phyloP scores from a whole-genome alignment of 2,797 vertebrate genomes.

The Pelobates cultripes region DNA sequence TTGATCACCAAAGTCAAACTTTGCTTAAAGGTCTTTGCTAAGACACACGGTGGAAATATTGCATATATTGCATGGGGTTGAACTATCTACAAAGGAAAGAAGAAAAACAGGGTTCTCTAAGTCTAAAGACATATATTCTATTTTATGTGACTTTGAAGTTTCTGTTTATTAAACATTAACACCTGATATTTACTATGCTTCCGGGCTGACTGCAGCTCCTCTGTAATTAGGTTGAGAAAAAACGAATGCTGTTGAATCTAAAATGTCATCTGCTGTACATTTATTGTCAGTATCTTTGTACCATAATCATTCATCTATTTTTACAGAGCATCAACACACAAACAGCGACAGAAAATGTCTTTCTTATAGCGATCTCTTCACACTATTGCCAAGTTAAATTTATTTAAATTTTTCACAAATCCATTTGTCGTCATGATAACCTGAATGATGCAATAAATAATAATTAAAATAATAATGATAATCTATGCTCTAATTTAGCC shows the following conservation, averaged over 20 bases:
- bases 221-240: constrained; percentile 44
- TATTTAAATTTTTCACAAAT: no score
- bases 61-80: constrained; percentile 33
- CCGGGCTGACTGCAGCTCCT: constrained; percentile 18
- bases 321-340: not conserved
- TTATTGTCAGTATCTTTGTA: constrained; percentile 38
- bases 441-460: no score
- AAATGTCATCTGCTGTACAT: constrained; percentile 44
- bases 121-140: constrained; percentile 51
- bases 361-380: not conserved
- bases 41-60: constrained; percentile 43
- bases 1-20: constrained; percentile 43
- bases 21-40: constrained; percentile 30
- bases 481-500: no score
- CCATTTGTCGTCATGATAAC: no score
- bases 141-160: constrained; percentile 54
- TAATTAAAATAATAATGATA: no score
- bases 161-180: constrained; percentile 56
- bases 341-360: not conserved
- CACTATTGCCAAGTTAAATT: no score
- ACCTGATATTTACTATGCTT: constrained; percentile 51
- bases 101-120: constrained; percentile 26
- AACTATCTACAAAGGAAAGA: constrained; percentile 38
- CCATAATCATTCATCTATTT: constrained; percentile 29
- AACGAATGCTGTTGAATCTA: constrained; percentile 27